These are phyloP conservation scores for Germaria angustata DNA, from an alignment of 2,888 invertebrate genomes.

Conservation along the genomic window DNA sequence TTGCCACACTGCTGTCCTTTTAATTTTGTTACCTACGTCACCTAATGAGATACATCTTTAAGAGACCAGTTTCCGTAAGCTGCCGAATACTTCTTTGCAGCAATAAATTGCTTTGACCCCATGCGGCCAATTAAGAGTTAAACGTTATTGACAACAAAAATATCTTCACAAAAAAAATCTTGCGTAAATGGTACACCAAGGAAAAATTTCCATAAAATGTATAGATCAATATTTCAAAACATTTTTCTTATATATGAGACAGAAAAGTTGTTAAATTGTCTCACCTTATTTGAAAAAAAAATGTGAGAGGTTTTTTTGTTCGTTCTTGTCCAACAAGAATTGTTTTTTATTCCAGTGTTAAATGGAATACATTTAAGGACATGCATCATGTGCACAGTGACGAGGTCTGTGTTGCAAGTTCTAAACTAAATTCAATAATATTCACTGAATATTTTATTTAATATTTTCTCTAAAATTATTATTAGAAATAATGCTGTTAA, in stretches of 20 bases:
- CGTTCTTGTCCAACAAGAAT: conserved; percentile 21
- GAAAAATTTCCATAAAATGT: conserved; percentile 2
- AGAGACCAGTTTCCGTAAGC: too few species aligned
- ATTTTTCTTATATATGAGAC: neutral
- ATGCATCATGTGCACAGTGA: conserved; percentile 29
- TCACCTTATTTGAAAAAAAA: conserved; percentile 40
- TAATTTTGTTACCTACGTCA: too few species aligned
- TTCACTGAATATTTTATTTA: too few species aligned
- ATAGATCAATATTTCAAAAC: neutral
- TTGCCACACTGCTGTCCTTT: too few species aligned
- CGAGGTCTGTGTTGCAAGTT: neutral
- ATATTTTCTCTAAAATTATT: too few species aligned
- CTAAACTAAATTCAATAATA: neutral
- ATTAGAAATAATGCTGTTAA: too few species aligned
- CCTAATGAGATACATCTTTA: too few species aligned
- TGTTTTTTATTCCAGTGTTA: conserved; percentile 47
- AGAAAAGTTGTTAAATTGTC: conserved; percentile 52
- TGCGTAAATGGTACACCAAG: neutral
- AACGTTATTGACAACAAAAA: neutral
- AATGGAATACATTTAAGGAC: conserved; percentile 50
- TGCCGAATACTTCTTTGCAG: too few species aligned
- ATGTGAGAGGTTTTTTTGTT: neutral
- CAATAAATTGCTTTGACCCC: too few species aligned
- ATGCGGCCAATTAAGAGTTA: too few species aligned
- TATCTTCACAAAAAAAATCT: neutral